Evolutionary conservation across 2,888 invertebrate genomes (phyloP).

Genomic region (Cosmopolites sordidus): DNA sequence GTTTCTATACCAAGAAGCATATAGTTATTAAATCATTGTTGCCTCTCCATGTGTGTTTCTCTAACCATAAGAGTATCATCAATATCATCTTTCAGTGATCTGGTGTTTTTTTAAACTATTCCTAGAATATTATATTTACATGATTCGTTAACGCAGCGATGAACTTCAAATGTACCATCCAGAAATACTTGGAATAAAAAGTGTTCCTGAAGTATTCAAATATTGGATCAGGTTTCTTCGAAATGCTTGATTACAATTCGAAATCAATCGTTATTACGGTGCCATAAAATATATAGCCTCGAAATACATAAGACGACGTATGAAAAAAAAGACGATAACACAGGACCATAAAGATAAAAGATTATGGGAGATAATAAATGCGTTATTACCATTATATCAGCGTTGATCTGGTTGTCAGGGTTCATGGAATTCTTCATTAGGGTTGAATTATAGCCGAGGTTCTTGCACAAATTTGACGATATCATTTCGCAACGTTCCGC

Average conservation of each 20-base stretch:
- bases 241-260: not conserved
- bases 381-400: slow-evolving; percentile 66
- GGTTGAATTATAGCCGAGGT: slow-evolving; percentile 81
- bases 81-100: no score
- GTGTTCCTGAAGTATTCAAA: no score
- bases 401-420: slow-evolving; percentile 75
- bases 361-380: slow-evolving; percentile 24
- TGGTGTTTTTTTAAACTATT: no score
- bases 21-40: no score
- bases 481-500: slow-evolving; percentile 65
- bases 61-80: no score
- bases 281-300: slow-evolving; percentile 5
- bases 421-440: slow-evolving; percentile 83
- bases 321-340: slow-evolving; percentile 26
- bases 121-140: no score
- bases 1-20: no score
- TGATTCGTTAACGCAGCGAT: no score
- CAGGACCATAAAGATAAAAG: slow-evolving; percentile 30
- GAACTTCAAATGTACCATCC: no score
- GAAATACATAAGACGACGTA: slow-evolving; percentile 20
- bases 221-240: no score
- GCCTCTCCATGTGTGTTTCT: no score
- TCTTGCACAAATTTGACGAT: slow-evolving; percentile 72
- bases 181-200: no score
- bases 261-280: not conserved